Conservation (phyloP, 2,113 vertebrate genomes). For the Thunnus thynnus region DNA sequence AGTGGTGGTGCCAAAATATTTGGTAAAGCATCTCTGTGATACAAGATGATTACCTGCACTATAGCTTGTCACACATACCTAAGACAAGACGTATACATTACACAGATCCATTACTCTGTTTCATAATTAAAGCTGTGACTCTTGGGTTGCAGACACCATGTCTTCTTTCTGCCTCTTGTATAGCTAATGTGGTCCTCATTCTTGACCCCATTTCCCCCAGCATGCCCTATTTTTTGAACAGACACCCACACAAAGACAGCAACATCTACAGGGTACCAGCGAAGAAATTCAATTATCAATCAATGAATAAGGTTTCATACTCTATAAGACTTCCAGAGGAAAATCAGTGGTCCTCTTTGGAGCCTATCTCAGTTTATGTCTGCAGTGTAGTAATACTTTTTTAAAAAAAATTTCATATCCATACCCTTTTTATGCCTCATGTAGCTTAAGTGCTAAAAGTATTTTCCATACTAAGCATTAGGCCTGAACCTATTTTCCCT, state of each 20-base stretch:
- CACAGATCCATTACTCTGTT: constrained; percentile 64
- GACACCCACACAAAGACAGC: constrained; percentile 17
- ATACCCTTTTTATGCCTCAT: neutral
- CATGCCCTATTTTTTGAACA: constrained; percentile 38
- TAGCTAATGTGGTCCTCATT: constrained; percentile 14
- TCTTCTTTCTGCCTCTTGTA: constrained; percentile 40
- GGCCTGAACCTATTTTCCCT: no score
- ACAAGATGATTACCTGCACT: neutral
- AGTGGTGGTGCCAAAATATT: neutral
- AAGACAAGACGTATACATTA: constrained; percentile 29
- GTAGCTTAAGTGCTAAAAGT: no score
- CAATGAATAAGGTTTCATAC: neutral
- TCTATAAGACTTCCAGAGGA: no score
- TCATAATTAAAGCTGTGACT: constrained; percentile 72
- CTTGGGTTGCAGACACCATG: constrained; percentile 63
- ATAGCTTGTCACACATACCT: constrained; percentile 17
- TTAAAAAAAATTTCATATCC: neutral
- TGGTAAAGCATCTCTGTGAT: neutral
- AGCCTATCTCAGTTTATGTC: no score
- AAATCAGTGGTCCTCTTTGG: no score
- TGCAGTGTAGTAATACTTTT: no score
- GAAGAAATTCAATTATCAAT: neutral
- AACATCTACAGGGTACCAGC: neutral
- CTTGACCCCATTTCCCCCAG: constrained; percentile 60
- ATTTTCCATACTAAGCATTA: no score